Conservation (phyloP, 2,888 invertebrate species). For the Eumerus sabulonum region DNA sequence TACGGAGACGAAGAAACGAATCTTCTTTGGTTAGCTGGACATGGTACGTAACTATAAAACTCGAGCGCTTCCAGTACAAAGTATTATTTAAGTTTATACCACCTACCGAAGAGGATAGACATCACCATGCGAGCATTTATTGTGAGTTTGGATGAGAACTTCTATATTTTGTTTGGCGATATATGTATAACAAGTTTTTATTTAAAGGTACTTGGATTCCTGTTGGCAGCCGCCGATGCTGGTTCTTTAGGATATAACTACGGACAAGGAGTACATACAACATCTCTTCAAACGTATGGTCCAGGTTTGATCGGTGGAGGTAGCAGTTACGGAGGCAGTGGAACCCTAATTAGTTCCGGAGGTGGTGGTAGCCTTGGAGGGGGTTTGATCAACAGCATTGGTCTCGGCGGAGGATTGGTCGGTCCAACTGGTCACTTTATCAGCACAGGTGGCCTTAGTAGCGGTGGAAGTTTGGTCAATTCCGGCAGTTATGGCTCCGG, state of each 20-base stretch:
- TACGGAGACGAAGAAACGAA: no score
- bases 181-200: neutral
- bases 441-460: neutral
- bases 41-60: conserved; percentile 1
- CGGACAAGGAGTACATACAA: conserved; percentile 8
- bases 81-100: neutral
- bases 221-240: conserved; percentile 20
- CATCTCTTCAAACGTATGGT: no score
- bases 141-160: neutral
- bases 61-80: neutral
- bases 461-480: neutral
- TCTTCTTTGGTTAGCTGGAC: no score
- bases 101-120: neutral
- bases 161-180: neutral
- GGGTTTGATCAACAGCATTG: neutral
- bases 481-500: neutral
- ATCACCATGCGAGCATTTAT: neutral
- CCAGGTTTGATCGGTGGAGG: neutral
- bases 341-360: neutral
- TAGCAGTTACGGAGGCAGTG: neutral
- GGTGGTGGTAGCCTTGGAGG: neutral
- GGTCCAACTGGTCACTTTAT: neutral
- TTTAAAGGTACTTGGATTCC: conserved; percentile 3
- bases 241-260: conserved; percentile 18
- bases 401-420: neutral